phyloP scores from a whole-genome alignment of 1,140 invertebrate species.

The Paramacrobiotus metropolitanus region DNA sequence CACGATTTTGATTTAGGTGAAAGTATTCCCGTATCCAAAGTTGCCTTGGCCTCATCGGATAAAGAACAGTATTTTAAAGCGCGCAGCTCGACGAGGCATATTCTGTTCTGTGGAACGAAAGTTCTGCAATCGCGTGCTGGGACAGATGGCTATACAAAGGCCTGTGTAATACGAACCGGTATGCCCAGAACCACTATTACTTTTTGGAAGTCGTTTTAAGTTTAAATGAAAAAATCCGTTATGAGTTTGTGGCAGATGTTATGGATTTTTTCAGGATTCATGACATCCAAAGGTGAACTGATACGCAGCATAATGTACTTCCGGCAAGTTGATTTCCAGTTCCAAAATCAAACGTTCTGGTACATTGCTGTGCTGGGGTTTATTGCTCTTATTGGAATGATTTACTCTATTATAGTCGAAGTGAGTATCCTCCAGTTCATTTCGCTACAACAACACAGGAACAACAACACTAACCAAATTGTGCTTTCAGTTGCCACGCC shows the following conservation, averaged over 20 bases:
- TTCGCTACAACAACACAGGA: too few species aligned
- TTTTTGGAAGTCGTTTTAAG: too few species aligned
- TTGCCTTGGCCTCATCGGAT: slow-evolving; percentile 39
- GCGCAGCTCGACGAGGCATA: slow-evolving; percentile 56
- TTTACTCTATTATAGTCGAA: slow-evolving; percentile 54
- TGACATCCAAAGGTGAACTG: slow-evolving; percentile 63
- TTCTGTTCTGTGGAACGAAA: slow-evolving; percentile 75
- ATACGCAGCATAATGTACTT: slow-evolving; percentile 76
- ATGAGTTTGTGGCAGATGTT: too few species aligned
- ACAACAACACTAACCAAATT: too few species aligned
- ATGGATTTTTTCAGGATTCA: too few species aligned
- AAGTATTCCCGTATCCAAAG: slow-evolving; percentile 75
- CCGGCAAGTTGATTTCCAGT: slow-evolving; percentile 67
- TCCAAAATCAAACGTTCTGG: slow-evolving; percentile 68
- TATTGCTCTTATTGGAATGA: slow-evolving; percentile 48
- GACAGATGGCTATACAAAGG: slow-evolving; percentile 33
- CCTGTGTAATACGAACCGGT: slow-evolving; percentile 52
- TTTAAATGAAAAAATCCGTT: too few species aligned
- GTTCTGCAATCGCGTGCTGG: slow-evolving; percentile 61
- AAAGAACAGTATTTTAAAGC: slow-evolving; percentile 32
- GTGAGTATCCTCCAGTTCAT: slow-evolving; percentile 25
- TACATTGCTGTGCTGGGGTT: slow-evolving; percentile 56
- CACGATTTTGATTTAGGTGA: slow-evolving; percentile 31
- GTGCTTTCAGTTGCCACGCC: too few species aligned
- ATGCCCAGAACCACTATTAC: too few species aligned